Evolutionary conservation across 2,888 invertebrate species (phyloP).

Genomic region (Leucoma salicis): DNA sequence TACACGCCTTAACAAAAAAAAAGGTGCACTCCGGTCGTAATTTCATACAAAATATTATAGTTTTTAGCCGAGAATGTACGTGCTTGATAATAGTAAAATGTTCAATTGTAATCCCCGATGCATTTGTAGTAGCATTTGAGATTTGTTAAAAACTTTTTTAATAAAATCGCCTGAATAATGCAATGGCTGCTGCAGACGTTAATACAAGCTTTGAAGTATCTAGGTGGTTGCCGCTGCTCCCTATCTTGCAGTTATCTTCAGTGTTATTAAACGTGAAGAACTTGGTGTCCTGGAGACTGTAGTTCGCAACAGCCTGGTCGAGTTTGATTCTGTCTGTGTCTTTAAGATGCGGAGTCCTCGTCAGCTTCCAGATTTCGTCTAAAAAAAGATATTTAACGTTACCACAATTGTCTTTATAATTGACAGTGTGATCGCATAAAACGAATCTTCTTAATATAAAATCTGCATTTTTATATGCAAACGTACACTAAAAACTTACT

Average conservation of each 20-base stretch:
- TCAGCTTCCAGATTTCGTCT: conserved; percentile 74
- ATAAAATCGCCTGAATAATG: conserved; percentile 55
- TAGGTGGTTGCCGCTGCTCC: conserved; percentile 45
- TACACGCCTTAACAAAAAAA: too few species aligned
- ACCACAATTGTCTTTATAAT: background rate
- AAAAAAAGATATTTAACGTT: too few species aligned
- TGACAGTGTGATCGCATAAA: too few species aligned
- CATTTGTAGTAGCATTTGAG: too few species aligned
- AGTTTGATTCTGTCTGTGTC: conserved; percentile 57
- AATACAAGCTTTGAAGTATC: conserved; percentile 52
- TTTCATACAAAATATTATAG: too few species aligned
- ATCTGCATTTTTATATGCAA: too few species aligned
- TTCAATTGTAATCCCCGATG: too few species aligned
- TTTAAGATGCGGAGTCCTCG: conserved; percentile 61
- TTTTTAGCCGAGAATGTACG: too few species aligned
- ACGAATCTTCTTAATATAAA: too few species aligned
- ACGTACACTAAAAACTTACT: too few species aligned
- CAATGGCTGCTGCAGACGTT: conserved; percentile 55
- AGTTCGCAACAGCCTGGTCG: conserved; percentile 56
- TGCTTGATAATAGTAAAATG: too few species aligned
- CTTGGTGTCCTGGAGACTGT: conserved; percentile 51
- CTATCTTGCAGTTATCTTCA: conserved; percentile 58
- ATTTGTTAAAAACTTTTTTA: background rate
- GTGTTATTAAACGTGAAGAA: conserved; percentile 65
- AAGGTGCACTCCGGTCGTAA: too few species aligned